These are phyloP conservation scores for Plotosus lineatus DNA, from an alignment of 2,113 vertebrate genomes.

Conservation along the genomic window DNA sequence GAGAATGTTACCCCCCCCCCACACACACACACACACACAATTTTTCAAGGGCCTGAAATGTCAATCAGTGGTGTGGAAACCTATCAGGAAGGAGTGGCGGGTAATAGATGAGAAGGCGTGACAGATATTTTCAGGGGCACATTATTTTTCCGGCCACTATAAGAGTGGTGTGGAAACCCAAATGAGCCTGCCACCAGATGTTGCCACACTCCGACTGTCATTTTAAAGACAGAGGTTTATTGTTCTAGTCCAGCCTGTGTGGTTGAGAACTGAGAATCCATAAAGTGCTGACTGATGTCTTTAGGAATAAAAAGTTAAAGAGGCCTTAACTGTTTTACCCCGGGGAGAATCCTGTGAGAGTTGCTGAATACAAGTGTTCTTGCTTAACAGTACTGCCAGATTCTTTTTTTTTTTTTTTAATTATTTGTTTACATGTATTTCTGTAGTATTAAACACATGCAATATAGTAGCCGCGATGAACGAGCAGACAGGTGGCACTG, in stretches of 20 bases:
- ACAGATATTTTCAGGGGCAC: constrained; percentile 36
- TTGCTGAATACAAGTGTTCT: background rate
- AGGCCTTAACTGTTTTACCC: constrained; percentile 65
- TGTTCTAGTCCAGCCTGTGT: constrained; percentile 74
- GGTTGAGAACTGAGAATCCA: constrained; percentile 70
- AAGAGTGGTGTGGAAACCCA: constrained; percentile 68
- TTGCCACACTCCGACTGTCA: constrained; percentile 71
- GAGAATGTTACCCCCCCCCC: no score
- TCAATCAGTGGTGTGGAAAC: constrained; percentile 71
- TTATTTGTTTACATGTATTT: background rate
- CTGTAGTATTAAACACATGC: background rate
- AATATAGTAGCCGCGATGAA: background rate
- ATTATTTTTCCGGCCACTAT: constrained; percentile 69
- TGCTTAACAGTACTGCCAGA: background rate
- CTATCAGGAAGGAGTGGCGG: constrained; percentile 55
- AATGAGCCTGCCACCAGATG: constrained; percentile 75
- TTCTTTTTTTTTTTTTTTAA: background rate
- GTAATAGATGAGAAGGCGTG: constrained; percentile 49
- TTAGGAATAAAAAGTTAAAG: constrained; percentile 57
- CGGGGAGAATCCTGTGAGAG: constrained; percentile 1
- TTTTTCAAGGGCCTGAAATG: constrained; percentile 68
- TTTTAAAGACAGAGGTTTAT: constrained; percentile 79
- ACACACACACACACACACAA: no score
- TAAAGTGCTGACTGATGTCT: constrained; percentile 75
- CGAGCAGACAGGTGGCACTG: background rate